Evolutionary conservation across 2,113 vertebrate species (phyloP).

Genomic region (Pseudolaguvia tuberculata): DNA sequence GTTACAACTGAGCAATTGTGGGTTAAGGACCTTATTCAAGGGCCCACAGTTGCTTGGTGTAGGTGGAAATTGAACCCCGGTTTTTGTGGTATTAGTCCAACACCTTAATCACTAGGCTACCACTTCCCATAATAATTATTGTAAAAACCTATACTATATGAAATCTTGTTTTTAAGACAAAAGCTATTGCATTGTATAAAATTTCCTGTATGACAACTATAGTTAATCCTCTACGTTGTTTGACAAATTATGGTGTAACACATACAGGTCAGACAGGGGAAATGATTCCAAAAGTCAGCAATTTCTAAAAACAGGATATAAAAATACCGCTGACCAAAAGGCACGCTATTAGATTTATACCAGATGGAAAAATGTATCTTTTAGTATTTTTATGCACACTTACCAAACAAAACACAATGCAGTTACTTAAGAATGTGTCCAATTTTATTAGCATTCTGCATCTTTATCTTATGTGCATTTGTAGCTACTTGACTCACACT

Average conservation of each 20-base stretch:
- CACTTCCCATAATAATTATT: too few relatives aligned
- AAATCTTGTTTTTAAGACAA: too few relatives aligned
- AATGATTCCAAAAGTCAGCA: conserved; percentile 20
- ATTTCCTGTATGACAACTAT: neutral
- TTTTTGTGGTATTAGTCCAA: too few relatives aligned
- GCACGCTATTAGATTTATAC: neutral
- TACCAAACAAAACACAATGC: neutral
- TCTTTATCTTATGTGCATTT: neutral
- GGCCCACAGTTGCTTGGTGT: too few relatives aligned
- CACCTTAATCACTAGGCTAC: too few relatives aligned
- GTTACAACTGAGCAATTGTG: too few relatives aligned
- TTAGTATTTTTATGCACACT: neutral
- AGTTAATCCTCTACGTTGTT: neutral
- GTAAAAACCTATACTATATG: too few relatives aligned
- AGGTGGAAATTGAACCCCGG: too few relatives aligned
- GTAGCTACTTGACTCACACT: neutral
- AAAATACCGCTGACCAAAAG: neutral
- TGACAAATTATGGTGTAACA: conserved; percentile 12
- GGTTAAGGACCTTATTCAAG: too few relatives aligned
- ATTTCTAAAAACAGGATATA: neutral
- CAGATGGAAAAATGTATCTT: too few relatives aligned
- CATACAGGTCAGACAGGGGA: conserved; percentile 40
- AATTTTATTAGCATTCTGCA: too few relatives aligned
- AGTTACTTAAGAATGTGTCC: neutral
- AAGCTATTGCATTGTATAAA: too few relatives aligned